Conservation (phyloP, 1,140 invertebrate genomes). For the Bombus huntii region DNA sequence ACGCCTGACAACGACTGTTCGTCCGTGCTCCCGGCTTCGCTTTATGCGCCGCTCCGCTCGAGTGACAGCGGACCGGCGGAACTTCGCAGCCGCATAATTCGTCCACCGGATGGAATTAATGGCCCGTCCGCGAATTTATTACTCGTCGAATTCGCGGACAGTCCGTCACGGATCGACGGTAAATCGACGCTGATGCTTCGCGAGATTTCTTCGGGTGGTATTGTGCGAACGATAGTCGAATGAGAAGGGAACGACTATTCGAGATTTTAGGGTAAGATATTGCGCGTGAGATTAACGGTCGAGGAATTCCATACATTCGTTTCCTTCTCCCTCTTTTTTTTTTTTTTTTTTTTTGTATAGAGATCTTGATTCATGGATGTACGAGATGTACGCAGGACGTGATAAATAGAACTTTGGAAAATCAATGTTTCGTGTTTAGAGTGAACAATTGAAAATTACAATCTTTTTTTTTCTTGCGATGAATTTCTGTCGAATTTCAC, state of each 20-base stretch:
- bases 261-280: too few species aligned
- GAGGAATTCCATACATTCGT: too few species aligned
- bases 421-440: background rate
- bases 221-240: background rate
- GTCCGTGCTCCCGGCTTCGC: slow-evolving; percentile 42
- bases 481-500: background rate
- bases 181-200: background rate
- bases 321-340: too few species aligned
- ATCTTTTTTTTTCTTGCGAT: background rate
- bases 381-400: too few species aligned
- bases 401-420: too few species aligned
- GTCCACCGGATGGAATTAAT: slow-evolving; percentile 61
- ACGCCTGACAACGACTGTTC: slow-evolving; percentile 55
- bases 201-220: background rate
- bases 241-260: too few species aligned
- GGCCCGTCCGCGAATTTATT: slow-evolving; percentile 63
- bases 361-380: too few species aligned
- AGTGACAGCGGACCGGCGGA: slow-evolving; percentile 57
- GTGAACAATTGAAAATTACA: background rate
- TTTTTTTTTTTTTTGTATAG: too few species aligned
- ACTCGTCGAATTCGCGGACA: slow-evolving; percentile 28
- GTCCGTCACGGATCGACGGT: slow-evolving; percentile 1
- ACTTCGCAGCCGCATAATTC: slow-evolving; percentile 56
- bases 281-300: too few species aligned
- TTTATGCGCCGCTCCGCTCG: slow-evolving; percentile 30